phyloP scores from a whole-genome alignment of 2,888 invertebrate genomes.

The Zygothrica quintamaculata region DNA sequence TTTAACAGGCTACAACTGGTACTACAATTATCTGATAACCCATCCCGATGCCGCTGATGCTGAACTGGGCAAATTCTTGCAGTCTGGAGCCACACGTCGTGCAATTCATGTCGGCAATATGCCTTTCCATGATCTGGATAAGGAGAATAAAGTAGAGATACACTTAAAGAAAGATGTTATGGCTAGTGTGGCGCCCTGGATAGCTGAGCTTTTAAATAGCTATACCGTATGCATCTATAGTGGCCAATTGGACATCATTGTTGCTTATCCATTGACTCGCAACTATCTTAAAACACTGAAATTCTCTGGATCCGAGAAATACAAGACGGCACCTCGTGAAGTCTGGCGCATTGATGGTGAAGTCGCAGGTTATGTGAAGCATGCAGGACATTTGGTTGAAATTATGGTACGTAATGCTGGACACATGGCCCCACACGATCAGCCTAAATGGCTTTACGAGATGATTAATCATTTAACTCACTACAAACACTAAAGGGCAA shows the following conservation, averaged over 20 bases:
- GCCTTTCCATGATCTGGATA: conserved; percentile 87
- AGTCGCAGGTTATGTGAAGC: conserved; percentile 91
- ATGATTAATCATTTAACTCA: conserved; percentile 86
- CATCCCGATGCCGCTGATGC: conserved; percentile 88
- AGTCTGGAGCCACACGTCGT: conserved; percentile 86
- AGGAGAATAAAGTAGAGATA: conserved; percentile 87
- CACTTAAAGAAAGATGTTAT: conserved; percentile 91
- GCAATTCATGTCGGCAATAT: conserved; percentile 94
- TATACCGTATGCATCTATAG: conserved; percentile 90
- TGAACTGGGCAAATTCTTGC: conserved; percentile 80
- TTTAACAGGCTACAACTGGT: conserved; percentile 81
- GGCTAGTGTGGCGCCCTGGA: conserved; percentile 91
- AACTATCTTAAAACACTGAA: conserved; percentile 90
- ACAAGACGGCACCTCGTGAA: conserved; percentile 88
- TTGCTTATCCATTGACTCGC: conserved; percentile 93
- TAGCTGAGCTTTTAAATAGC: conserved; percentile 88
- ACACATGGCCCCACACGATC: conserved; percentile 92
- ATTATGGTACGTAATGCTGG: conserved; percentile 91
- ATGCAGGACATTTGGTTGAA: conserved; percentile 89
- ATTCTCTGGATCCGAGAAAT: conserved; percentile 88
- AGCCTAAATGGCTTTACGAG: conserved; percentile 91
- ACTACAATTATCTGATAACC: conserved; percentile 86
- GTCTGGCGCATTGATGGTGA: conserved; percentile 89
- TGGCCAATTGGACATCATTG: conserved; percentile 96
- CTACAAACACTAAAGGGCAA: conserved; percentile 58